Evolutionary conservation across 2,888 invertebrate genomes (phyloP).

Genomic region (Chorisops tibialis): DNA sequence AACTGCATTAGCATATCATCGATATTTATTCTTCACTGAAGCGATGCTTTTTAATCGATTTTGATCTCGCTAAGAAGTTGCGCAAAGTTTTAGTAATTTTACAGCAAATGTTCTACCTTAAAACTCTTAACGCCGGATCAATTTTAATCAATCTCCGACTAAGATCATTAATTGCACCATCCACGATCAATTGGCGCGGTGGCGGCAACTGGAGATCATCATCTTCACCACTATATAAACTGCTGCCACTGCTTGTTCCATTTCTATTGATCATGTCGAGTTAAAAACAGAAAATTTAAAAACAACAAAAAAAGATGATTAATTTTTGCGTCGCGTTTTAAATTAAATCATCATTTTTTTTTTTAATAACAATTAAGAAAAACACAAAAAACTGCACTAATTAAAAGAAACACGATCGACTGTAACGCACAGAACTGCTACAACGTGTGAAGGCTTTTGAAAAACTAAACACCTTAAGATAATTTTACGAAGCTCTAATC

Average conservation of each 20-base stretch:
- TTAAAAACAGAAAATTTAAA: neutral
- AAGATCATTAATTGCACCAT: neutral
- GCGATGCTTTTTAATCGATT: neutral
- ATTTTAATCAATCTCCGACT: constrained; percentile 26
- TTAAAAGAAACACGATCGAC: neutral
- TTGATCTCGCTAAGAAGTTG: no score
- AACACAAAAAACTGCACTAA: neutral
- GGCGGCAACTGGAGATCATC: constrained; percentile 5
- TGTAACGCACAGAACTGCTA: constrained; percentile 8
- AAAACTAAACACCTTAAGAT: constrained; percentile 17
- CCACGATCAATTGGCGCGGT: constrained; percentile 6
- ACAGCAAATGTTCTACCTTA: constrained; percentile 38
- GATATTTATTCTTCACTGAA: neutral
- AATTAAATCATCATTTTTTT: no score
- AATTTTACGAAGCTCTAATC: no score
- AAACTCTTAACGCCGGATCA: constrained; percentile 37
- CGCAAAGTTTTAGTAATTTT: neutral
- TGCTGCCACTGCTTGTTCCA: constrained; percentile 13
- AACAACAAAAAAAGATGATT: neutral
- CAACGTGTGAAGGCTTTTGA: constrained; percentile 15
- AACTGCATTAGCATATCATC: constrained; percentile 16
- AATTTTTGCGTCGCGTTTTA: neutral
- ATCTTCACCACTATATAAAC: constrained; percentile 8
- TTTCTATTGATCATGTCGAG: constrained; percentile 2
- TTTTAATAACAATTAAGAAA: no score